Base-by-base conservation (phyloP, 2,888 invertebrate species). In the Amiota communis region DNA sequence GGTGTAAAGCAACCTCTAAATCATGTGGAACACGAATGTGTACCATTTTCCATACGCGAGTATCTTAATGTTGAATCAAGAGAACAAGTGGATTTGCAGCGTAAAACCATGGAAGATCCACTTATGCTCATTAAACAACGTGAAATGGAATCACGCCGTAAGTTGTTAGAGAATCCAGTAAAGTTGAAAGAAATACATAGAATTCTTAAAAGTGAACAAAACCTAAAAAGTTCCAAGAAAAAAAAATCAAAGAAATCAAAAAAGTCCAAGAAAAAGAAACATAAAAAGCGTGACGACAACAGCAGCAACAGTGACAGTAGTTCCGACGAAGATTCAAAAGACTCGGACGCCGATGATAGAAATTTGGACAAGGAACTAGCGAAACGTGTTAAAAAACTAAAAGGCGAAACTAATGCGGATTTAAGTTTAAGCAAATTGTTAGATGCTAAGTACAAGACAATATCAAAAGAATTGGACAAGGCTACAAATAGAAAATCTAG, bases 21-120 rank as follows among this genome's bases (percentile, higher is more conserved):
- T 88, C 93, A 94, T 87, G 92, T 92, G 0, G 95, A 95, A 83
- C 93, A 94, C 82, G 95, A 95, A 88, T 93, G 93, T 78, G 94
- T 96, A 71, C 95, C 96, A n/a, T 95, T 93, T 69, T 94, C 94
- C 0, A 91, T 94, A 78, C 89, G 93, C 57, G 91, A 88, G 48
- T 89, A 89, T 67, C 87, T 87, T n/a, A 89, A 88, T 75, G 69
- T 90, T 70, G 89, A 92, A 74, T 91, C 91, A 48, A 92, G 92
- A 36, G 92, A 93, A 71, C 94, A 96, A 90, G 95, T 97, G 12
- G 98, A 98, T 88, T 91, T 97, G 84, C 94, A 93, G 64, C 93
- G 97, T 20, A 98, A 98, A 90, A 92, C 97, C 77, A 93, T 97
- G 87, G 98, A 98, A 89, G 98, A 98, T 91, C 98, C 98, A 0